Evolutionary conservation across 1,140 invertebrate species (phyloP).

Genomic region (Drosophila chauvacae): DNA sequence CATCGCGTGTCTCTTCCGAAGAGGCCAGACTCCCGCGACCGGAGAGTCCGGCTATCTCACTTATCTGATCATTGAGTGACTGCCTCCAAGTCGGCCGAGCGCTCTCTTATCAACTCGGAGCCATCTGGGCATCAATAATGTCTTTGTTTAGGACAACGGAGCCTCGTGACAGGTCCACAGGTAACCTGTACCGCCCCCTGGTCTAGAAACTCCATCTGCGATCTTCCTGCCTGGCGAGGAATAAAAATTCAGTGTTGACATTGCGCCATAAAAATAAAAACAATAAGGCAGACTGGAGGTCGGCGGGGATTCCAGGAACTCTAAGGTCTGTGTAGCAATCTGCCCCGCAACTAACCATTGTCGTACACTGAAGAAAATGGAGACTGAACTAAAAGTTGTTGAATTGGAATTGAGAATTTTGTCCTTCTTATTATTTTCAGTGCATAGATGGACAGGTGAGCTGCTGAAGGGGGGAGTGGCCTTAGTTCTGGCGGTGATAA

Average conservation of each 20-base stretch:
- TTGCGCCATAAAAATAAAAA: slow-evolving; percentile 74
- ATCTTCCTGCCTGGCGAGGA: slow-evolving; percentile 4
- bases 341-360: slow-evolving; percentile 25
- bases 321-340: slow-evolving; percentile 44
- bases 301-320: slow-evolving; percentile 33
- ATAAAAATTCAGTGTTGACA: slow-evolving; percentile 79
- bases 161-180: slow-evolving; percentile 54
- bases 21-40: slow-evolving; percentile 28
- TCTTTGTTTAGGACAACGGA: slow-evolving; percentile 70
- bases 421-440: background rate
- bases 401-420: background rate
- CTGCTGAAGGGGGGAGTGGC: slow-evolving; percentile 24
- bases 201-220: slow-evolving; percentile 30
- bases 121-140: slow-evolving; percentile 81
- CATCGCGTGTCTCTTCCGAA: slow-evolving; percentile 34
- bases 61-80: slow-evolving; percentile 65
- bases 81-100: slow-evolving; percentile 41
- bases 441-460: slow-evolving; percentile 38
- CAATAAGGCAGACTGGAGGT: slow-evolving; percentile 30
- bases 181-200: slow-evolving; percentile 27
- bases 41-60: slow-evolving; percentile 29
- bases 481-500: slow-evolving; percentile 30
- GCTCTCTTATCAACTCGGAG: slow-evolving; percentile 59
- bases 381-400: background rate
- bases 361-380: slow-evolving; percentile 1